phyloP scores from a whole-genome alignment of 2,113 vertebrate species.

The Oxyura jamaicensis region DNA sequence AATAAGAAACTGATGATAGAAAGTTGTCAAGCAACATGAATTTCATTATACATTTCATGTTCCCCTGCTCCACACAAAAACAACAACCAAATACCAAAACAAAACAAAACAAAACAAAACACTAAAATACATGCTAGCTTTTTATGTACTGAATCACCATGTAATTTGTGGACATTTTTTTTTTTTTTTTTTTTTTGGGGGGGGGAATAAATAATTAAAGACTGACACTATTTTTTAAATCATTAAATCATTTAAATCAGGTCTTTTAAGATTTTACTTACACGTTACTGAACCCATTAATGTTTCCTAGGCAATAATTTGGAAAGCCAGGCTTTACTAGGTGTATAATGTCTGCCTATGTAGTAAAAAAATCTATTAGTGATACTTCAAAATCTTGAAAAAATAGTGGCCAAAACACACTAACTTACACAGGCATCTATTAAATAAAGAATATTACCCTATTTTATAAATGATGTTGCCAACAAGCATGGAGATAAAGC shows the following conservation, averaged over 20 bases:
- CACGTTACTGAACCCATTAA: neutral
- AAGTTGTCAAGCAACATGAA: conserved; percentile 55
- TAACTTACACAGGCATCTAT: neutral
- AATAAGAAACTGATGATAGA: conserved; percentile 73
- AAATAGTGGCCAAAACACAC: neutral
- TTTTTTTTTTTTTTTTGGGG: neutral
- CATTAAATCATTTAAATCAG: neutral
- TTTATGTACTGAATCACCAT: conserved; percentile 12
- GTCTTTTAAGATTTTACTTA: neutral
- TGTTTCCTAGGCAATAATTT: neutral
- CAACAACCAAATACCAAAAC: too few species aligned
- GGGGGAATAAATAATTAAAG: neutral
- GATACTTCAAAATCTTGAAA: neutral
- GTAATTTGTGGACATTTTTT: neutral
- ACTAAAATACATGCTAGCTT: neutral
- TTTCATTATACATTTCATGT: conserved; percentile 28
- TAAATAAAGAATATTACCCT: neutral
- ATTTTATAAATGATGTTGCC: neutral
- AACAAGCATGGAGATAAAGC: neutral
- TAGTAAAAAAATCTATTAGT: neutral
- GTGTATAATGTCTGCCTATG: neutral
- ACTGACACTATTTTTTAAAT: neutral
- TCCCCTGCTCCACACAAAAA: neutral
- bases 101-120: neutral
- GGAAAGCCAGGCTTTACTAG: neutral